A percentile compares a stretch with the other conserved stretches of the same genome.
Conservation (phyloP, 2,888 invertebrate species). For the Polia nebulosa region DNA sequence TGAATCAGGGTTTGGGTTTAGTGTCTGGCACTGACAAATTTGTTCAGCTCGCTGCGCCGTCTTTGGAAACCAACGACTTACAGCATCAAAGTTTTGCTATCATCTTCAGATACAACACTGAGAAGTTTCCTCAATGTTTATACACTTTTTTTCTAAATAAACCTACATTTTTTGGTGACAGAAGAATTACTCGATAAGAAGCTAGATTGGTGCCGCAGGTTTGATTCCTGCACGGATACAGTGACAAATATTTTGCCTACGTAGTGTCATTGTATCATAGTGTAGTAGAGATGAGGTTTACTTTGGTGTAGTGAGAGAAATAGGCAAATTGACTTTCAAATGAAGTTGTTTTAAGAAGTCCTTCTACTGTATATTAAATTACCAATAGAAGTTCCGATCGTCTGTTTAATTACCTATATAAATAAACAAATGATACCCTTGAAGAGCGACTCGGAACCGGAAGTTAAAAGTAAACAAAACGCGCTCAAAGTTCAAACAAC, state of each 20-base stretch:
- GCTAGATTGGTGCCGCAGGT: no score
- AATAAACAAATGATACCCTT: background rate
- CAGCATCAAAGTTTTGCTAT: background rate
- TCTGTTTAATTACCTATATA: background rate
- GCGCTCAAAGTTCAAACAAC: constrained; percentile 24
- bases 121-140: background rate
- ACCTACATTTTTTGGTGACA: no score
- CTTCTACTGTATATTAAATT: background rate
- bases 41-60: background rate
- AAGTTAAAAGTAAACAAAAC: constrained; percentile 16
- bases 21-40: background rate
- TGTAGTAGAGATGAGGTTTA: no score
- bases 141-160: background rate
- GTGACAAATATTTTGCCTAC: no score
- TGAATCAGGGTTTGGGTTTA: background rate
- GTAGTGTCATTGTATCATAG: no score
- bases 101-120: background rate
- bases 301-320: no score
- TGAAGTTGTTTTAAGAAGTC: no score
- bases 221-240: no score
- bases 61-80: background rate
- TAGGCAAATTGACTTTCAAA: no score
- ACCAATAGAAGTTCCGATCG: background rate
- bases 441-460: constrained; percentile 1
- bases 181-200: no score